Evolutionary conservation across 2,888 invertebrate genomes (phyloP).

Genomic region (Habrosyne pyritoides): DNA sequence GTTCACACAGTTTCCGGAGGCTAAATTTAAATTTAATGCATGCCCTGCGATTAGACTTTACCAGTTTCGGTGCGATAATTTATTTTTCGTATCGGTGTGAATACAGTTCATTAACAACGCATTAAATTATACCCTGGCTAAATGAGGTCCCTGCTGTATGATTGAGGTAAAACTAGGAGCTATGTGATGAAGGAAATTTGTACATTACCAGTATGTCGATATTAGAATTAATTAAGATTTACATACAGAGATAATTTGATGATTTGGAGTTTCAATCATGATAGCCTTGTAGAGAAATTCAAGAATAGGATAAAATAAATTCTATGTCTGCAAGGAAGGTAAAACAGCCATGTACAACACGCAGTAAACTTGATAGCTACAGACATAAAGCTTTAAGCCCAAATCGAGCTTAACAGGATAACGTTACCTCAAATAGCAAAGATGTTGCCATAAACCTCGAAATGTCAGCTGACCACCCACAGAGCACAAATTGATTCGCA

Average conservation of each 20-base stretch:
- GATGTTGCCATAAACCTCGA: slow-evolving; percentile 1
- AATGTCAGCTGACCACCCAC: slow-evolving; percentile 4
- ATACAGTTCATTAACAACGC: background rate
- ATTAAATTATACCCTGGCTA: background rate
- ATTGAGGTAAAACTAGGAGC: too few relatives aligned
- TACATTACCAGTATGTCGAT: too few relatives aligned
- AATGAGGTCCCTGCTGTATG: background rate
- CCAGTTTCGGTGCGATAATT: slow-evolving; percentile 1
- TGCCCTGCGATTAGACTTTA: slow-evolving; percentile 9
- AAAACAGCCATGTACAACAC: background rate
- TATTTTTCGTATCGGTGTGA: background rate
- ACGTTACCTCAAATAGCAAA: background rate
- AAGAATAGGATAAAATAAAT: too few relatives aligned
- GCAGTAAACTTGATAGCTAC: background rate
- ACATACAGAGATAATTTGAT: background rate
- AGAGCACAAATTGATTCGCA: slow-evolving; percentile 1
- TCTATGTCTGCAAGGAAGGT: background rate
- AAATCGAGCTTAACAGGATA: slow-evolving; percentile 2
- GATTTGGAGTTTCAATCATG: background rate
- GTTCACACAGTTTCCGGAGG: slow-evolving; percentile 43
- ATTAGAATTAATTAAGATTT: background rate
- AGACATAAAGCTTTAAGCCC: slow-evolving; percentile 1
- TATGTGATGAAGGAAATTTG: too few relatives aligned
- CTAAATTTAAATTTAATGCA: slow-evolving; percentile 37
- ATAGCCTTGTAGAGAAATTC: too few relatives aligned